Base-by-base conservation (phyloP, 2,797 vertebrate genomes). In the Coreius guichenoti region DNA sequence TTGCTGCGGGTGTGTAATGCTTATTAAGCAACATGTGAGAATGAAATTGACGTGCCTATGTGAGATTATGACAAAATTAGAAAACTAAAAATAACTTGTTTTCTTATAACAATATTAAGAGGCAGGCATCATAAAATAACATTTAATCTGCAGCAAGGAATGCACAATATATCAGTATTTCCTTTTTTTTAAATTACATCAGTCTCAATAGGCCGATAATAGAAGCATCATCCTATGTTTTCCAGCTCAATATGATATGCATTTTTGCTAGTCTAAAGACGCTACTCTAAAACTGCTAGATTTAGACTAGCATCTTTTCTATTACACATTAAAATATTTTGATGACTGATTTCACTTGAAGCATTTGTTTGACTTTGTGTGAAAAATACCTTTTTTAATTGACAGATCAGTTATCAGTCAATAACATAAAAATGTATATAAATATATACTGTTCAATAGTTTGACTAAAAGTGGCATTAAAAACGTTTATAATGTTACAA, bases 1-100 rank as follows among this genome's bases (percentile, higher is more conserved):
- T 76, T 67, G 29, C 45, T 26, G 8, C 3, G 13, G 45, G 45
- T 67, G 14, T 49, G 45, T 29, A 26, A 83, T 65, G 21, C 81
- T 61, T 82, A 63, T 63, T 33, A 54, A 73, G 68, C 17, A 61
- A 82, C 19, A 58, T 72, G 17, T 43, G 36, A 29, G 9, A 31
- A 65, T 49, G 6, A 80, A 31, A 31, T 8, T 5, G 26, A 80
- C 58, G 31, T 7, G 5, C 23, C 23, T 39, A 9, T 17, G 4
- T n/a, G 23, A 36, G 4, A 43, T 77, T 77, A 58, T n/a, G 33
- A 77, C 21, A 26, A 77, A 17, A 61, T 61, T 12, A 0, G 4
- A 43, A 61, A 17, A 61, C 26, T 9, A 77, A 77, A 58, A 39
- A 77, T 36, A 8, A 17, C 23, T 61, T 26, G 2, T 36, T 36